Conservation (phyloP, 2,888 invertebrate species). For the Yponomeuta plumbellus region DNA sequence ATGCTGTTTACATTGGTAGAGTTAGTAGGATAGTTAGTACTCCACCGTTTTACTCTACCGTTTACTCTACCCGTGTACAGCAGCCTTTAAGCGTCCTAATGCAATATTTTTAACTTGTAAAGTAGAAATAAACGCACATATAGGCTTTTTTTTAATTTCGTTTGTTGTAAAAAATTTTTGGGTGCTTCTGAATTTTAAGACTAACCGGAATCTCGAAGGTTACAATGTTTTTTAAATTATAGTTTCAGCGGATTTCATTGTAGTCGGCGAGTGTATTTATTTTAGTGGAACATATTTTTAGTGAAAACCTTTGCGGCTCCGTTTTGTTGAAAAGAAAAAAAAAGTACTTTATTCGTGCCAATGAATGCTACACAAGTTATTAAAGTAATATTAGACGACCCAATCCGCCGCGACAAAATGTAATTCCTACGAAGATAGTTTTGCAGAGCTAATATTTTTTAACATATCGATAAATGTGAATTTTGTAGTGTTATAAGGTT, state of each 20-base stretch:
- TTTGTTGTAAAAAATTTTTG: slow-evolving; percentile 30
- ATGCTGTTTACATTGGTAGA: no score
- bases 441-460: slow-evolving; percentile 24
- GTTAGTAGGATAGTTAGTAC: no score
- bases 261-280: slow-evolving; percentile 55
- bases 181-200: slow-evolving; percentile 51
- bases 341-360: slow-evolving; percentile 60
- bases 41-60: no score
- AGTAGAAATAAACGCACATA: background rate
- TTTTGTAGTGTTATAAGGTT: slow-evolving; percentile 44
- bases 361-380: background rate
- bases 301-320: slow-evolving; percentile 41
- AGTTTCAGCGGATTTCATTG: slow-evolving; percentile 63
- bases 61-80: no score
- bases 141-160: background rate
- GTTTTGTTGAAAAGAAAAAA: slow-evolving; percentile 32
- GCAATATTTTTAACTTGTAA: slow-evolving; percentile 1
- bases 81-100: background rate
- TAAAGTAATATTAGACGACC: slow-evolving; percentile 26
- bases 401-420: background rate
- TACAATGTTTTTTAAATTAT: slow-evolving; percentile 39
- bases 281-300: slow-evolving; percentile 31
- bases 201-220: slow-evolving; percentile 46
- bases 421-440: background rate
- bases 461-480: slow-evolving; percentile 55